Evolutionary conservation across 2,888 invertebrate species (phyloP), one percentile per base, ranked within the genome.

Genomic region (Tanypteryx hageni): DNA sequence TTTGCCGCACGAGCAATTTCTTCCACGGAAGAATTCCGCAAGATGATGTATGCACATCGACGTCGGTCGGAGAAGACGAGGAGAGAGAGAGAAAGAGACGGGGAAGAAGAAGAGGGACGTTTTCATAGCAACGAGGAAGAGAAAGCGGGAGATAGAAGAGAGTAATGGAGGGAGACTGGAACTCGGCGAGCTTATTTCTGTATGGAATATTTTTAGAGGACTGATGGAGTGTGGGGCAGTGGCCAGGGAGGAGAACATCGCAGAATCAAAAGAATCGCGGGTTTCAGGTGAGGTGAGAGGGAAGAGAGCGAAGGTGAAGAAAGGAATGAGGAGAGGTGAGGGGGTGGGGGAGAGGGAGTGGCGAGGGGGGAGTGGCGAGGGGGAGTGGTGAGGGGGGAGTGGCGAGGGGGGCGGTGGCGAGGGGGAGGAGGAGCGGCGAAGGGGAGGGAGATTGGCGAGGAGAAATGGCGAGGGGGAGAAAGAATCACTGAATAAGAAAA

Each of bases 151-250:
- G 22, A 22, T 68, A 27, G 76, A 76, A 76, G 22, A 76, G 27
- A 68, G 68, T 0, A 22, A 64, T 16, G n/a, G 68, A 68, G 76
- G 18, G 76, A 27, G 27, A 31, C 89, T 89, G 89, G 89, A 89
- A 86, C 86, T 86, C 86, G 61, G 86, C 61, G 61, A 89, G 64
- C 89, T 89, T 89, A 89, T 89, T 89, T 89, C 89, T 89, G 89
- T 89, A 64, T 89, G 64, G 68, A 89, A 89, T 89, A 89, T 89
- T 89, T 89, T 89, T 89, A 89, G 89, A 86, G 86, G 86, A 18
- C 59, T 31, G 61, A 18, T 18, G 8, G 83, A 9, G 44, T 44
- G 18, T 44, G 56, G 31, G 18, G 82, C 14, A 11, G 56, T 76
- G 44, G 44, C 44, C 44, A 44, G 44, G 44, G 44, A 44, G 44